These are phyloP conservation scores for Amazonetta brasiliensis DNA, from an alignment of 2,797 vertebrate genomes.

Conservation along the genomic window DNA sequence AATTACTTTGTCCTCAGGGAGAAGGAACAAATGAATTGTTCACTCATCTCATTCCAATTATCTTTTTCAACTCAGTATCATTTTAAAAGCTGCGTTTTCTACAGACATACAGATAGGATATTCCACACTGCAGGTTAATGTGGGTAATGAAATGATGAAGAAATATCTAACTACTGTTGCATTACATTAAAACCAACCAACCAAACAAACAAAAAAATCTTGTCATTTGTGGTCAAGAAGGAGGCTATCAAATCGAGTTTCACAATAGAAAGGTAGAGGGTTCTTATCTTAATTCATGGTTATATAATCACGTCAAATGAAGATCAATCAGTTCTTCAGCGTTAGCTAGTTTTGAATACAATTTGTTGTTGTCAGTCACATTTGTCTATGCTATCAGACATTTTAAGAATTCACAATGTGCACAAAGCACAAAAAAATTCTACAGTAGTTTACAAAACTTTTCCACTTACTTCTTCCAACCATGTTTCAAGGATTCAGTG, in stretches of 20 bases:
- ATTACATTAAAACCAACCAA: background rate
- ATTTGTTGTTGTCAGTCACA: background rate
- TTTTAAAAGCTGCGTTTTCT: conserved; percentile 10
- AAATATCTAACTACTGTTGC: background rate
- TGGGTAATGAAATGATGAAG: background rate
- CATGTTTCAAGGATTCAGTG: conserved; percentile 50
- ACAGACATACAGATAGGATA: background rate
- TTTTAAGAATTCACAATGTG: background rate
- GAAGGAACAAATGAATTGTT: conserved; percentile 22
- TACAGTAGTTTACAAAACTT: conserved; percentile 41
- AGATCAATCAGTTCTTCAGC: background rate
- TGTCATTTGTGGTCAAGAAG: background rate
- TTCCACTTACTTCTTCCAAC: conserved; percentile 58
- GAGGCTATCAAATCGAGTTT: background rate
- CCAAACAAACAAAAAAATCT: background rate
- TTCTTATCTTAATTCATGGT: background rate
- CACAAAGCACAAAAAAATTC: conserved; percentile 20
- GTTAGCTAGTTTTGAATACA: background rate
- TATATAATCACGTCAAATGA: background rate
- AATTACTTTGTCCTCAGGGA: background rate
- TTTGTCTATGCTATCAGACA: background rate
- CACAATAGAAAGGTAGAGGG: background rate
- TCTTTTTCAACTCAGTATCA: background rate
- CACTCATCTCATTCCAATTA: background rate
- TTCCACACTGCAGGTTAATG: background rate